Base-by-base conservation (phyloP, 2,113 vertebrate species). In the Fukomys damarensis region DNA sequence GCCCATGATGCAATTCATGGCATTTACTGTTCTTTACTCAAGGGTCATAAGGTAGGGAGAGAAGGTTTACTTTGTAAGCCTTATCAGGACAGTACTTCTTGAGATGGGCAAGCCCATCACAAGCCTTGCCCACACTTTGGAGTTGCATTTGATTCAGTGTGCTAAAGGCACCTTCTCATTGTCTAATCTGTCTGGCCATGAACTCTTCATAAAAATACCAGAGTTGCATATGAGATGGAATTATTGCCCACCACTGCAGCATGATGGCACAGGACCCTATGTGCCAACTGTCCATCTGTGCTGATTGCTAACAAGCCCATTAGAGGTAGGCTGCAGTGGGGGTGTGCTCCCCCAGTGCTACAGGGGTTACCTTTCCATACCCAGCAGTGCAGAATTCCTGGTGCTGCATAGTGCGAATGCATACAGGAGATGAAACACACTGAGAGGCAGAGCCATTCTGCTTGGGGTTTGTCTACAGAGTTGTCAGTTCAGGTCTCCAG, bases 401-500 rank as follows among this genome's bases (percentile, higher is more conserved):
- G 70, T 54, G 86, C 68, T 58, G 77, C 54, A 96, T 98, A 97
- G 97, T 92, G 95, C 97, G 96, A 90, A 93, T 74, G 94, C 82
- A 91, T 87, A 95, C 22, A 0, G 58, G 95, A 97, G 94, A 89
- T 88, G 94, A 98, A 98, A 94, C 49, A 19, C 91, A 96, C 89
- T 96, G 97, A 97, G 97, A 97, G 97, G 98, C 93, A 82, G 96
- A 98, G 97, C 41, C 82, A 93, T 97, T 97, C 97, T 97, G 97
- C 95, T 96, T 97, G 97, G 97, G 98, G 91, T 97, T 98, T 95
- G 97, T 94, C 97, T 98, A 97, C 97, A 96, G 72, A 98, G 98
- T 98, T 98, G 98, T 98, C 98, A 98, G 98, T 98, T 97, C 95
- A 97, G 98, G 98, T 98, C 98, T 98, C 93, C 90, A 97, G 98